Base-by-base conservation (phyloP, 2,888 invertebrate genomes). In the Cheilosia impressa region DNA sequence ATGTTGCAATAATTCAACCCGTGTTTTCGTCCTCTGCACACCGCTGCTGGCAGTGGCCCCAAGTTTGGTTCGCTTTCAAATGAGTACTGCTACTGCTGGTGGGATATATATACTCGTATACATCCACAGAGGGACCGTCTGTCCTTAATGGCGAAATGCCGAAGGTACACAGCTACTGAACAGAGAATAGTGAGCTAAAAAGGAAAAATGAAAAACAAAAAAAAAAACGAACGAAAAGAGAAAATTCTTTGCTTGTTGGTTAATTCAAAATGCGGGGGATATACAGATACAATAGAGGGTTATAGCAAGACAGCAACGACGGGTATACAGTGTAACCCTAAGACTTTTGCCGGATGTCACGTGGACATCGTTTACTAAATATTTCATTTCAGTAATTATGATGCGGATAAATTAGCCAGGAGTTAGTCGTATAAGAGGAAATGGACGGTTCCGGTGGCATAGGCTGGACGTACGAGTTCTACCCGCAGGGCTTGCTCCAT, bases 341-440 rank as follows among this genome's bases (percentile, higher is more conserved):
- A 81, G 66, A 63, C 55, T 81, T 15, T 52, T 22, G 38, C 60
- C 81, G 85, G 76, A 84, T 68, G 85, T 85, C 85, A 85, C 85
- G 85, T 81, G 81, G 76, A 77, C 81, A 76, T 77, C 76, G 85
- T 81, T 76, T 85, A 81, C 76, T 85, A 71, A 80, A 81, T 85
- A 85, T 85, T 81, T 85, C 85, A 81, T 81, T 81, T 81, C 55
- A 81, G 85, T 72, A 85, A 85, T 85, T 85, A 81, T 81, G 72
- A 66, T 77, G 81, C 77, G 81, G 85, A 85, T 81, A 85, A 77
- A 81, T 81, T 85, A 85, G 81, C 71, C 79, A 63, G 79, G 57
- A 69, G 73, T 73, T 78, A 55, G 53, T 47, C 60, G 60, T 65
- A 68, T 68, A 47, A 53, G 69, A 58, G 52, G 65, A 71, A 75